Conservation (phyloP, 2,888 invertebrate genomes). For the Coremacera marginata region DNA sequence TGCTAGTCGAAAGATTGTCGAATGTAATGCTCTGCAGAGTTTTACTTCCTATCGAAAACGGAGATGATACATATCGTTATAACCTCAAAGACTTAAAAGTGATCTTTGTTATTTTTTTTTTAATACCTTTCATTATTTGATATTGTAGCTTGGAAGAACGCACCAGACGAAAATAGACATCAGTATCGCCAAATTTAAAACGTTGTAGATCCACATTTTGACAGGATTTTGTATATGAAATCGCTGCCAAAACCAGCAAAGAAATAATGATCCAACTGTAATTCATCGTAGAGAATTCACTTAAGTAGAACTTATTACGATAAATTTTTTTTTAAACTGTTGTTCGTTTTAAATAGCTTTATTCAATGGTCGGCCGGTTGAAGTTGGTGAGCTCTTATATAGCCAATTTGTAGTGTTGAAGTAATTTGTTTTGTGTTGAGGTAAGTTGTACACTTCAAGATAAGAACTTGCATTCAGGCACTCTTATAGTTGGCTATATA, state of each 20-base stretch:
- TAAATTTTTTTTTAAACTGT: too few species aligned
- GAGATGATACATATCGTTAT: neutral
- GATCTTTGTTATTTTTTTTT: too few species aligned
- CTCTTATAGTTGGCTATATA: neutral
- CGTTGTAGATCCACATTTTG: constrained; percentile 55
- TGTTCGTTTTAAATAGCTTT: too few species aligned
- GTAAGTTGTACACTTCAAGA: neutral
- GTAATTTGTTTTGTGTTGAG: too few species aligned
- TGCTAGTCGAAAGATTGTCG: constrained; percentile 58
- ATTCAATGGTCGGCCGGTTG: too few species aligned
- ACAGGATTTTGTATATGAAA: constrained; percentile 49
- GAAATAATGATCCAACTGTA: too few species aligned
- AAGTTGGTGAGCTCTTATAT: too few species aligned
- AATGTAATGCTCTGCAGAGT: constrained; percentile 59
- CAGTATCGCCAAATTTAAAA: constrained; percentile 58
- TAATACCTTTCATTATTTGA: constrained; percentile 59
- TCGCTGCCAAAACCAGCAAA: neutral
- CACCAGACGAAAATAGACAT: constrained; percentile 57
- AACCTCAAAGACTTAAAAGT: neutral
- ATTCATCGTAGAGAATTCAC: too few species aligned
- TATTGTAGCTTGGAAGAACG: constrained; percentile 60
- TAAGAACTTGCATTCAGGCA: neutral
- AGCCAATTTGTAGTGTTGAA: too few species aligned
- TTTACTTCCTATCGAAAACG: constrained; percentile 46
- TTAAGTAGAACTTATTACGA: too few species aligned